Evolutionary conservation across 2,113 vertebrate genomes (phyloP), one percentile per base, ranked within the genome.

Genomic region (Galeopterus variegatus): DNA sequence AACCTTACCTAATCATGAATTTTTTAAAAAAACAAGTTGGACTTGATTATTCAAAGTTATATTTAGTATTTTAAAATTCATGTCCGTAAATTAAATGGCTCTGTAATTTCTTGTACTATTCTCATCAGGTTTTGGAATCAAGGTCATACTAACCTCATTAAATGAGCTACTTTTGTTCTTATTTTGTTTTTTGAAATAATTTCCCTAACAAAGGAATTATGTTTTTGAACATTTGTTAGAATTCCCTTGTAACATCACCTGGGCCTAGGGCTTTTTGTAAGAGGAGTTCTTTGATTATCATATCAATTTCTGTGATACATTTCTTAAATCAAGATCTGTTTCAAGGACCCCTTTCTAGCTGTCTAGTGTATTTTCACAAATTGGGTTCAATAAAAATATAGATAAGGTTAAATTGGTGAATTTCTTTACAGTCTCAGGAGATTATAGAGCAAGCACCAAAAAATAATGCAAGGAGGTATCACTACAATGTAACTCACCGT

Each of bases 11-110:
- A 56, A 45, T 91, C n/a, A 56, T 79, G 52, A 81, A 15, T 36
- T 64, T 72, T 84, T 72, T 41, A 41, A 8, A 52, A 77, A 92
- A 80, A 62, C n/a, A 79, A 56, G 11, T 58, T 92, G 48, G 45
- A 65, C 88, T 91, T 92, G 77, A 56, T 94, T 92, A 88, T 64
- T 62, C 31, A 70, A 50, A 88, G 50, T 83, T 84, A 65, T 33
- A 92, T 76, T 72, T 65, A 72, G 6, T 89, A 83, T 84, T 94
- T 76, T 72, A 56, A 84, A 84, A 95, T 92, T 69, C 18, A 83
- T 92, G 45, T 87, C 56, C 45, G 56, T 77, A 69, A 82, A 45
- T 75, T 75, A 88, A 75, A 85, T 79, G 31, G n/a, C 41, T 41
- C 41, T 76, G 0, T 83, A 28, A 88, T 92, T 84, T 88, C 45